Percentiles rank a stretch among this genome's conserved stretches.
Evolutionary conservation across 2,888 invertebrate species (phyloP).

Genomic region (Netelia virgata): DNA sequence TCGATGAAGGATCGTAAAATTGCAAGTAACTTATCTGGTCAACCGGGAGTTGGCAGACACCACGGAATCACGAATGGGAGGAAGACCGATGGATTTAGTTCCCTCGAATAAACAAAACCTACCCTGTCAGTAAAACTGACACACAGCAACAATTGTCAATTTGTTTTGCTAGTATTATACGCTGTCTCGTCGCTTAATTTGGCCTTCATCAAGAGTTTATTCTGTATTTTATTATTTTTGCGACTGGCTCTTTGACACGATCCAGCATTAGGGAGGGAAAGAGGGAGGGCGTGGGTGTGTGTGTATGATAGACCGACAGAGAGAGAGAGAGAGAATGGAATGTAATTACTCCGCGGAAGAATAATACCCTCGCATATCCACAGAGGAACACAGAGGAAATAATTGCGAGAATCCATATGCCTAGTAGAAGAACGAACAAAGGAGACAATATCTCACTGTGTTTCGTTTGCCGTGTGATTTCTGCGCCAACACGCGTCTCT

Average conservation of each 20-base stretch:
- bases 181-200: too few relatives aligned
- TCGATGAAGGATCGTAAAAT: not conserved
- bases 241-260: not conserved
- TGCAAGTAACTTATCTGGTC: not conserved
- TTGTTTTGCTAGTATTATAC: too few relatives aligned
- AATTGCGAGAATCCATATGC: constrained; percentile 48
- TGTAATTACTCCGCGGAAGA: constrained; percentile 60
- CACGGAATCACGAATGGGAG: too few relatives aligned
- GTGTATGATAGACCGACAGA: too few relatives aligned
- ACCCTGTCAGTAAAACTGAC: too few relatives aligned
- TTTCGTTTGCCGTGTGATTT: constrained; percentile 20
- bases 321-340: constrained; percentile 33
- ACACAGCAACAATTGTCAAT: too few relatives aligned
- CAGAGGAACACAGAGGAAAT: constrained; percentile 30
- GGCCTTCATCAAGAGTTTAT: too few relatives aligned
- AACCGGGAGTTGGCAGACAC: too few relatives aligned
- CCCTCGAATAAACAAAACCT: too few relatives aligned
- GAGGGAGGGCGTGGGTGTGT: not conserved
- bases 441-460: constrained; percentile 37
- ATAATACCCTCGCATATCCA: constrained; percentile 43
- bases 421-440: constrained; percentile 57
- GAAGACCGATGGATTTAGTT: too few relatives aligned
- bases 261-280: constrained; percentile 21
- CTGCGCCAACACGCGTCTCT: constrained; percentile 38
- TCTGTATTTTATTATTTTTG: not conserved